These are phyloP conservation scores for Anser brachyrhynchus DNA, from an alignment of 2,113 vertebrate species.

Conservation along the genomic window DNA sequence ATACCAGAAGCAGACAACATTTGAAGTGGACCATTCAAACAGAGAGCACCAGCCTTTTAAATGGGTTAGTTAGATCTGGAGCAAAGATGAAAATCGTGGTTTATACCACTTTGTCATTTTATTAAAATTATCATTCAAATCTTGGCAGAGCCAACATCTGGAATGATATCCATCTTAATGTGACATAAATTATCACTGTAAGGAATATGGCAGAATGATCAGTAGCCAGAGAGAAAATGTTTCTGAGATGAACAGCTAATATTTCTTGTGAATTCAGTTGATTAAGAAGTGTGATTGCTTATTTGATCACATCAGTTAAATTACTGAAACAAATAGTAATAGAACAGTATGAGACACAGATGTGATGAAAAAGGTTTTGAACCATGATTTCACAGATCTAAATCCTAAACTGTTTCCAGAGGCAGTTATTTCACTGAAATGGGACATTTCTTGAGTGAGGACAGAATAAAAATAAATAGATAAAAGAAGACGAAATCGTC, in stretches of 20 bases:
- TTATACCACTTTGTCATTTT: not conserved
- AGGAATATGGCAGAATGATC: constrained; percentile 14
- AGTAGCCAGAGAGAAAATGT: not conserved
- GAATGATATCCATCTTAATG: constrained; percentile 23
- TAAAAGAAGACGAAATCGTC: not conserved
- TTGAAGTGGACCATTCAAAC: not conserved
- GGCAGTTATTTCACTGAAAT: not conserved
- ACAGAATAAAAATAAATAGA: not conserved
- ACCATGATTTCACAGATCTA: not conserved
- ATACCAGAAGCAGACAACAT: not conserved
- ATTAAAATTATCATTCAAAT: constrained; percentile 26
- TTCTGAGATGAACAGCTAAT: constrained; percentile 23
- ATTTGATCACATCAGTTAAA: constrained; percentile 29
- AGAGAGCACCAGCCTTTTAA: not conserved
- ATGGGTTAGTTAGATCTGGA: not conserved
- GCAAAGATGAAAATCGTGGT: not conserved
- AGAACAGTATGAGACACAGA: not conserved
- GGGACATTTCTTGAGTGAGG: not conserved
- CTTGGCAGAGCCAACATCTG: constrained; percentile 33
- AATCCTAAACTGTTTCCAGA: not conserved
- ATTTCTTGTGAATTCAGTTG: constrained; percentile 3
- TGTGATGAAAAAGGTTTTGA: constrained; percentile 40
- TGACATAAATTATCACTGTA: constrained; percentile 34
- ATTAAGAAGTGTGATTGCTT: constrained; percentile 20
- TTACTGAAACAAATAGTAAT: constrained; percentile 31